phyloP scores from a whole-genome alignment of 35 echinoderm and acorn worm genomes.

The Ophiothrix spiculata region DNA sequence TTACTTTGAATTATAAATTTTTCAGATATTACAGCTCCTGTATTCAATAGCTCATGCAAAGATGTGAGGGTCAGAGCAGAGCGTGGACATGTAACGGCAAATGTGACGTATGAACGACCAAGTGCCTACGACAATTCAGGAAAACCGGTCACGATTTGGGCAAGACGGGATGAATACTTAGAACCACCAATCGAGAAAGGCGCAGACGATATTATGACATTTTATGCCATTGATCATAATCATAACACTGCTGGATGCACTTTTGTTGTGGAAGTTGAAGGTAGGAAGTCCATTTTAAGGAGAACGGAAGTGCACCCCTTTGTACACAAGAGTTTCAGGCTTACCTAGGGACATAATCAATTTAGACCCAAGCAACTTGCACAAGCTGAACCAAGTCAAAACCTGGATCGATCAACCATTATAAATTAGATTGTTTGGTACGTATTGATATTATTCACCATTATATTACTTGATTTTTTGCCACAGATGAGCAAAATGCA shows the following conservation, averaged over 20 bases:
- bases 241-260: constrained; percentile 33
- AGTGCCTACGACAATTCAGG: constrained; percentile 38
- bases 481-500: no score
- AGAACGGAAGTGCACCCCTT: no score
- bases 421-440: no score
- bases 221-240: constrained; percentile 23
- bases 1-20: no score
- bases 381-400: no score
- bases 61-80: constrained; percentile 25
- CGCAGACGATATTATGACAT: constrained; percentile 21
- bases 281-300: constrained; percentile 2
- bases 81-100: neutral
- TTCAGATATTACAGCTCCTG: constrained; percentile 27
- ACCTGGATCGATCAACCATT: no score
- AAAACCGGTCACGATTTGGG: neutral
- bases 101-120: neutral
- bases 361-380: no score
- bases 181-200: neutral
- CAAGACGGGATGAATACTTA: neutral
- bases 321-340: no score
- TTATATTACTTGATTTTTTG: no score
- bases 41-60: constrained; percentile 32
- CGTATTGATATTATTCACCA: no score
- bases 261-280: constrained; percentile 29
- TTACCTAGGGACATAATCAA: no score